These are phyloP conservation scores for Ceramica pisi DNA, from an alignment of 2,888 invertebrate genomes.

Conservation along the genomic window DNA sequence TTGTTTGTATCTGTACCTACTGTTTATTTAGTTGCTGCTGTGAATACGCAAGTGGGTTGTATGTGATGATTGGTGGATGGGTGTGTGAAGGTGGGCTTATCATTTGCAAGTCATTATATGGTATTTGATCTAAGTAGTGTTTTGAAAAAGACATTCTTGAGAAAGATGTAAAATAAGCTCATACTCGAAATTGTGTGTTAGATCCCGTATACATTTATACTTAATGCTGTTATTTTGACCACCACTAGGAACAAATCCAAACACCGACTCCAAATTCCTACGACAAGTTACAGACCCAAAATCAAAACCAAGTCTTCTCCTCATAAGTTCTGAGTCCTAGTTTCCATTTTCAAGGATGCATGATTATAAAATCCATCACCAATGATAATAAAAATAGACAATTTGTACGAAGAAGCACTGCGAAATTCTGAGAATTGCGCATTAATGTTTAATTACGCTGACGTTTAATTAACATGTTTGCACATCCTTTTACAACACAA, in stretches of 20 bases:
- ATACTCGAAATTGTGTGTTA: too few relatives aligned
- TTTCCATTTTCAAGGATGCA: too few relatives aligned
- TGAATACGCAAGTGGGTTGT: slow-evolving; percentile 22
- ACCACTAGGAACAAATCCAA: too few relatives aligned
- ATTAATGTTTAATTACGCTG: slow-evolving; percentile 18
- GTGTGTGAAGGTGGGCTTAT: not conserved
- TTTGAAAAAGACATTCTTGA: too few relatives aligned
- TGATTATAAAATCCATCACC: too few relatives aligned
- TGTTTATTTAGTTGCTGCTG: slow-evolving; percentile 16
- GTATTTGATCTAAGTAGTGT: not conserved
- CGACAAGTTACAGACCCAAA: too few relatives aligned
- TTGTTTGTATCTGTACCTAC: slow-evolving; percentile 1
- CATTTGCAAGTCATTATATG: not conserved
- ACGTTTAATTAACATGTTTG: slow-evolving; percentile 39
- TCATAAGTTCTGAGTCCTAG: too few relatives aligned
- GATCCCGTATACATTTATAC: too few relatives aligned
- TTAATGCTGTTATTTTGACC: too few relatives aligned
- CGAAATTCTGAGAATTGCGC: slow-evolving; percentile 20
- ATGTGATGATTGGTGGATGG: not conserved
- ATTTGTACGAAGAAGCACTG: slow-evolving; percentile 16
- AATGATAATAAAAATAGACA: slow-evolving; percentile 1
- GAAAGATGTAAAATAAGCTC: too few relatives aligned
- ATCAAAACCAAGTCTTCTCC: too few relatives aligned
- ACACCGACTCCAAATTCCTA: too few relatives aligned
- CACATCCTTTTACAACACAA: slow-evolving; percentile 32